Conservation (phyloP, 1,140 invertebrate species). For the Lasaia peninsularis region DNA sequence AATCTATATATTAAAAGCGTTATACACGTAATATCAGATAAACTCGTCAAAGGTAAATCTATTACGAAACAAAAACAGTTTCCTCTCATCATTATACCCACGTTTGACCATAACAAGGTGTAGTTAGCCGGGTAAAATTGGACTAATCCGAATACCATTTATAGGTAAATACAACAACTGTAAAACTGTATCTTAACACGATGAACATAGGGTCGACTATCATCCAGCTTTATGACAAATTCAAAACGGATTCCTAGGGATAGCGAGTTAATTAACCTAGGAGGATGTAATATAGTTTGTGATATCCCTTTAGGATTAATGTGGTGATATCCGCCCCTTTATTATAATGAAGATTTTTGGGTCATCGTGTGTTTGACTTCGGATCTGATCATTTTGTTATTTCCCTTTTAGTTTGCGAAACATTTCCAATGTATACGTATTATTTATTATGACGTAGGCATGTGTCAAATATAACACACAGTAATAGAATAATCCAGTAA, state of each 20-base stretch:
- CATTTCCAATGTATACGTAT: no score
- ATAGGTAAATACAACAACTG: background rate
- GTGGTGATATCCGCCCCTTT: slow-evolving; percentile 27
- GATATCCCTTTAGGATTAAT: slow-evolving; percentile 33
- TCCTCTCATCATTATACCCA: slow-evolving; percentile 1
- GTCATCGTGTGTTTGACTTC: slow-evolving; percentile 3
- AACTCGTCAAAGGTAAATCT: slow-evolving; percentile 5
- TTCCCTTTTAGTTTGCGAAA: background rate
- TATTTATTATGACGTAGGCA: no score
- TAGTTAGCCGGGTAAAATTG: slow-evolving; percentile 29
- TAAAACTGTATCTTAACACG: slow-evolving; percentile 15
- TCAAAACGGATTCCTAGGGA: slow-evolving; percentile 30
- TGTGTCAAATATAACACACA: no score
- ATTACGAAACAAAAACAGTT: slow-evolving; percentile 7
- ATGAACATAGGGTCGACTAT: slow-evolving; percentile 15
- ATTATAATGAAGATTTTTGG: slow-evolving; percentile 27
- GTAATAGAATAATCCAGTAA: no score
- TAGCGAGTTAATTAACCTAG: slow-evolving; percentile 39
- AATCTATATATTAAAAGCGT: no score
- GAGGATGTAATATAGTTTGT: slow-evolving; percentile 34
- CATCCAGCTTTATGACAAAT: slow-evolving; percentile 15
- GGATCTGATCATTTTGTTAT: slow-evolving; percentile 1
- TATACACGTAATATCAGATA: background rate
- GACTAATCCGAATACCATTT: slow-evolving; percentile 30
- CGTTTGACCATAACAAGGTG: slow-evolving; percentile 20